Evolutionary conservation across 2,888 invertebrate species (phyloP).

Genomic region (Trilocha varians): DNA sequence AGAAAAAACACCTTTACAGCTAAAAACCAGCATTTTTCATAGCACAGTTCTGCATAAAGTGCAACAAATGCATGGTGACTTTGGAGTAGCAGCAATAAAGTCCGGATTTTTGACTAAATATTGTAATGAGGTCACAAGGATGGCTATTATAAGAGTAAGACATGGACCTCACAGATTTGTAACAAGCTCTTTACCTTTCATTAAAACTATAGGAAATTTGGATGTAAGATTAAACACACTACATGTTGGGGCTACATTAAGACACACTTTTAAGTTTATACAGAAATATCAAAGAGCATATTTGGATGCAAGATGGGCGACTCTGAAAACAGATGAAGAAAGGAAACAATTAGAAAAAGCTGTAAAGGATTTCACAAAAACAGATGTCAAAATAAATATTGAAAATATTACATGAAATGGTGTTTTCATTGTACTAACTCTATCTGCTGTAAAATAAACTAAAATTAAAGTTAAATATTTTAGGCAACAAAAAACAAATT

Average conservation of each 20-base stretch:
- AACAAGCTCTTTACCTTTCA: slow-evolving; percentile 77
- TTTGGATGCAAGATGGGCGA: slow-evolving; percentile 76
- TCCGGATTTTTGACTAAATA: slow-evolving; percentile 84
- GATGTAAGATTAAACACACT: slow-evolving; percentile 76
- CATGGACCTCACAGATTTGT: slow-evolving; percentile 85
- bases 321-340: slow-evolving; percentile 76
- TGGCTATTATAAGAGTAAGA: slow-evolving; percentile 80
- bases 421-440: too few relatives aligned
- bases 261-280: slow-evolving; percentile 84
- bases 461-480: too few relatives aligned
- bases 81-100: slow-evolving; percentile 80
- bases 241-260: slow-evolving; percentile 84
- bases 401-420: slow-evolving; percentile 40
- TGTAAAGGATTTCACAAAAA: slow-evolving; percentile 59
- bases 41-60: slow-evolving; percentile 75
- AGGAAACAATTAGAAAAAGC: slow-evolving; percentile 69
- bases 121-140: slow-evolving; percentile 82
- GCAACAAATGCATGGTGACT: slow-evolving; percentile 82
- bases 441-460: too few relatives aligned
- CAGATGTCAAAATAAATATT: slow-evolving; percentile 59
- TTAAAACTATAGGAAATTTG: slow-evolving; percentile 77
- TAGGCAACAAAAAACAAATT: not conserved
- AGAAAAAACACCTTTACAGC: slow-evolving; percentile 55
- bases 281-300: slow-evolving; percentile 78
- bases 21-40: slow-evolving; percentile 71